These are phyloP conservation scores for Abscondita cerata DNA, from an alignment of 2,888 invertebrate genomes.

Conservation along the genomic window DNA sequence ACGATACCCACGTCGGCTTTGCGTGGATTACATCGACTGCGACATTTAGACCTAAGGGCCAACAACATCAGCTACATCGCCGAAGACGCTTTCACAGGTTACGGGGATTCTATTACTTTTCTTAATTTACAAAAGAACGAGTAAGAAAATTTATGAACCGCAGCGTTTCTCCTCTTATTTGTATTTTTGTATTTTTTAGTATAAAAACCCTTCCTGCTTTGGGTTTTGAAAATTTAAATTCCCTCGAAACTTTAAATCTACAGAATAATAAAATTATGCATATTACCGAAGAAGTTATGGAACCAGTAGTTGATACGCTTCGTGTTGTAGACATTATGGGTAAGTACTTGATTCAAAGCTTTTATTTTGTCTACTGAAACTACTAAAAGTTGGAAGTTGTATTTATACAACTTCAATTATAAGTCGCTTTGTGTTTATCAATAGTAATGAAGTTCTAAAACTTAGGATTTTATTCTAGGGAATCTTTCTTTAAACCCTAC, in stretches of 20 bases:
- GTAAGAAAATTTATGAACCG: slow-evolving; percentile 63
- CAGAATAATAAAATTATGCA: slow-evolving; percentile 87
- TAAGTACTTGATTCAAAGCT: slow-evolving; percentile 59
- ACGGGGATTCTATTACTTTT: slow-evolving; percentile 91
- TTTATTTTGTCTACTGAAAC: neutral
- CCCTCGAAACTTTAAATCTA: slow-evolving; percentile 84
- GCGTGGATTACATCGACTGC: slow-evolving; percentile 81
- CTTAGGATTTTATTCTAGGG: no score
- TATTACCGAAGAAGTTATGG: slow-evolving; percentile 87
- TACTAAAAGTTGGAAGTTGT: neutral
- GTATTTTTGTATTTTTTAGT: slow-evolving; percentile 63
- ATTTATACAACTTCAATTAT: no score
- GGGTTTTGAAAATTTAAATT: slow-evolving; percentile 88
- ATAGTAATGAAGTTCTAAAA: no score
- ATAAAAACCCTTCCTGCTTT: slow-evolving; percentile 81
- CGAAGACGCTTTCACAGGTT: slow-evolving; percentile 88
- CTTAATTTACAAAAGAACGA: slow-evolving; percentile 90
- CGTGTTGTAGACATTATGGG: slow-evolving; percentile 89
- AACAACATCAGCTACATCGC: slow-evolving; percentile 85
- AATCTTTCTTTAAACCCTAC: no score
- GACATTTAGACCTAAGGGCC: slow-evolving; percentile 85
- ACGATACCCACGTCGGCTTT: slow-evolving; percentile 86
- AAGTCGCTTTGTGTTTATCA: no score
- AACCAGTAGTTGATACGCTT: slow-evolving; percentile 85
- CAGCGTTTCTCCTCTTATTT: neutral